Evolutionary conservation across 2,797 vertebrate genomes (phyloP).

Genomic region (Melopsittacus undulatus): DNA sequence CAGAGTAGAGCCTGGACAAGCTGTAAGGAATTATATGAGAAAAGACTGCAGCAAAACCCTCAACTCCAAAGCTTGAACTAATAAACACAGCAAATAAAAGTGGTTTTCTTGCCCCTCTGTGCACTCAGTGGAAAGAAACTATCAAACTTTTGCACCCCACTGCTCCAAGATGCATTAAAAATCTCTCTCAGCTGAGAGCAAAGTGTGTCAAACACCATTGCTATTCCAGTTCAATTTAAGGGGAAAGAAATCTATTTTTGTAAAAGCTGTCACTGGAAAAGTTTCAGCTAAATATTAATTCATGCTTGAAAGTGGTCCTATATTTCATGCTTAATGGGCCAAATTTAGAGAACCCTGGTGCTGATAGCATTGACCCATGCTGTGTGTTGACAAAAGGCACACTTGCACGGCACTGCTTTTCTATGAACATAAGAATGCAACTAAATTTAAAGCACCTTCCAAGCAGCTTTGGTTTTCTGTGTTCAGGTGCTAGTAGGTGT

Average conservation of each 20-base stretch:
- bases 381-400: neutral
- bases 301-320: neutral
- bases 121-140: constrained; percentile 58
- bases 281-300: neutral
- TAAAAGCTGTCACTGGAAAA: neutral
- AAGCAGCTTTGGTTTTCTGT: neutral
- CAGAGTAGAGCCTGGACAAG: neutral
- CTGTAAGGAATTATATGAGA: neutral
- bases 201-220: constrained; percentile 12
- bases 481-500: neutral
- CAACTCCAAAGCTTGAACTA: neutral
- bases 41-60: neutral
- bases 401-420: neutral
- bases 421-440: neutral
- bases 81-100: constrained; percentile 43
- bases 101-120: constrained; percentile 5
- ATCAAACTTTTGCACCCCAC: constrained; percentile 48
- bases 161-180: constrained; percentile 54
- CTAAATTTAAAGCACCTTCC: constrained; percentile 10
- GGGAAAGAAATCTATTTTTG: constrained; percentile 28
- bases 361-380: neutral
- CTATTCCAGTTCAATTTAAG: constrained; percentile 24
- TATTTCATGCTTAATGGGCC: neutral
- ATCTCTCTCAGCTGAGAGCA: constrained; percentile 15
- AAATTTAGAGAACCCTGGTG: neutral